Evolutionary conservation across 30 jellyfish, hydroid and myxozoan species (phyloP).

Genomic region (Nemopilema nomurai): DNA sequence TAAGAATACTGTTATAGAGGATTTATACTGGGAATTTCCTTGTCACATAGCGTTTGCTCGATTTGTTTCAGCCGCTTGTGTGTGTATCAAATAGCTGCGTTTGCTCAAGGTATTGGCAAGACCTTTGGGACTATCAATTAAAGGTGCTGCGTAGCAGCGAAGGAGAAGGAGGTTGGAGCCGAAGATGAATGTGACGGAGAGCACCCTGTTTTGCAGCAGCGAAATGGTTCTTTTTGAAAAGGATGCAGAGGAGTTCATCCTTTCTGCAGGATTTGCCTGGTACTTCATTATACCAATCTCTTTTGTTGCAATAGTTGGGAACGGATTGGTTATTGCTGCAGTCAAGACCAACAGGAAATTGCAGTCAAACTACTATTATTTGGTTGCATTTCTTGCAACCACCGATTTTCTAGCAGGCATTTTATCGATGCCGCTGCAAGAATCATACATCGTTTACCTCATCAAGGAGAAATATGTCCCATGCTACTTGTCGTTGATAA

Average conservation of each 20-base stretch:
- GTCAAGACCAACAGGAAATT: background rate
- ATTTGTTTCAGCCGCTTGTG: too few relatives aligned
- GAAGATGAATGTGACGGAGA: background rate
- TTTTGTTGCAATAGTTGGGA: background rate
- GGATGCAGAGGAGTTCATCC: background rate
- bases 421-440: background rate
- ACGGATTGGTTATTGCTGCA: background rate
- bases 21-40: too few relatives aligned
- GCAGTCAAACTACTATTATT: background rate
- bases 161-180: too few relatives aligned
- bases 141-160: too few relatives aligned
- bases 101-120: too few relatives aligned
- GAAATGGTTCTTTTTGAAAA: background rate
- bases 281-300: background rate
- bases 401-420: background rate
- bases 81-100: too few relatives aligned
- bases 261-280: background rate
- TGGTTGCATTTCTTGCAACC: background rate
- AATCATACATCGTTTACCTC: background rate
- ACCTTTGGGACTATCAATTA: too few relatives aligned
- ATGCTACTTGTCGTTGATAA: background rate
- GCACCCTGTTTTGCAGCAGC: background rate
- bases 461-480: background rate
- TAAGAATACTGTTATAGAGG: too few relatives aligned
- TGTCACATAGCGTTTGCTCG: too few relatives aligned